Evolutionary conservation across 92 coral and sea anemone species (phyloP), one percentile per base, ranked within the genome.

Genomic region (Phenganax subtilis): DNA sequence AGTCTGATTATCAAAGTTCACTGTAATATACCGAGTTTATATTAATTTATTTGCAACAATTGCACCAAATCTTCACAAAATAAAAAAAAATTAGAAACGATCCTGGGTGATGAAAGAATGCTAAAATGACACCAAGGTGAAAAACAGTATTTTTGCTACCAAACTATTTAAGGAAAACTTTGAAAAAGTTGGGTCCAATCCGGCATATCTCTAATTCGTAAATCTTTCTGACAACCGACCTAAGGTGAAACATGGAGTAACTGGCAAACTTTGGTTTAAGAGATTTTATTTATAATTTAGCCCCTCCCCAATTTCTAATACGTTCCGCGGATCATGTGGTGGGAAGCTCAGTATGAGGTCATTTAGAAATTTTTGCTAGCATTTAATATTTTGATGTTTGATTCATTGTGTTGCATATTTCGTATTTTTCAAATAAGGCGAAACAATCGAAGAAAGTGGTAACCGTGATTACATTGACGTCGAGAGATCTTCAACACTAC

Each of bases 361-460:
- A 27, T 27, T 60, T 60, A 60, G 8, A 60, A 60, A 60, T 3
- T 8, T 60, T 60, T 60, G 65, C 65, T 60, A 8, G 6, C 5
- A 60, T 60, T 60, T 60, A 60, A 60, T 60, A 60, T 60, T 16
- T 60, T 60, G 65, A 60, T 60, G 65, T 60, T 60, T 60, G 14
- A 60, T 60, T 60, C 3, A n/a, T n/a, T n/a, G n/a, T n/a, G n/a
- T n/a, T n/a, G n/a, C n/a, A n/a, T n/a, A n/a, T n/a, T n/a, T n/a
- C n/a, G n/a, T n/a, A n/a, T n/a, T 60, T 60, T 60, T 16, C 17
- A 5, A 6, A 60, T 8, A 60, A 60, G 65, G 14, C 20, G 65
- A 60, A 60, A 16, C 65, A 16, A 60, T 60, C 17, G 65, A 60
- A 8, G 4, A 60, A 60, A 60, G 8, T 8, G 17, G 7, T 60